phyloP scores from a whole-genome alignment of 1,140 invertebrate species.

The Arion vulgaris region DNA sequence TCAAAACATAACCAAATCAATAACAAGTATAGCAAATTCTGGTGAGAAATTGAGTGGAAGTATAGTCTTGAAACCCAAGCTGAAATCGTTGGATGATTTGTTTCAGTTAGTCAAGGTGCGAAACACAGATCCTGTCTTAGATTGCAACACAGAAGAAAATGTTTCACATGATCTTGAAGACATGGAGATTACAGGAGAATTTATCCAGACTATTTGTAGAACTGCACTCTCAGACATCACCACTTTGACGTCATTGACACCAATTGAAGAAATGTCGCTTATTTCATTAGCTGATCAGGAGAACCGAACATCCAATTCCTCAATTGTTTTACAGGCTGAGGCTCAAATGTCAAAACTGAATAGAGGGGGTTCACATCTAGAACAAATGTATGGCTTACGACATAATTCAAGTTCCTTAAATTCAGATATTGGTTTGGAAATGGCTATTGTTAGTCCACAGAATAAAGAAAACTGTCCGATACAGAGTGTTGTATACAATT shows the following conservation, averaged over 20 bases:
- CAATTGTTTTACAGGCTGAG: not conserved
- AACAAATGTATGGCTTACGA: not conserved
- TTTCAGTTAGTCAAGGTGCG: not conserved
- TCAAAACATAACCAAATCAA: not conserved
- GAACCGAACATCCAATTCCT: not conserved
- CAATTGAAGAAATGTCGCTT: not conserved
- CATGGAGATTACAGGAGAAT: conserved; percentile 9
- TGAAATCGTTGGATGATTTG: not conserved
- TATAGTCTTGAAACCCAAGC: not conserved
- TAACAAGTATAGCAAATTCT: not conserved
- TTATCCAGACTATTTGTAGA: not conserved
- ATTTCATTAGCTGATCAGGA: not conserved
- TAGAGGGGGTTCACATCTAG: not conserved
- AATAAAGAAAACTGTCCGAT: not conserved
- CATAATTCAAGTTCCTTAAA: not conserved
- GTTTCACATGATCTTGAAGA: not conserved
- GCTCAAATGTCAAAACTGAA: not conserved
- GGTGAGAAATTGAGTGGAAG: not conserved
- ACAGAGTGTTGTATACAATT: not conserved
- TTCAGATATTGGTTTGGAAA: not conserved
- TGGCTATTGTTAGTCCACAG: not conserved
- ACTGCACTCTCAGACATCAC: conserved; percentile 5
- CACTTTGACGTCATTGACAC: not conserved
- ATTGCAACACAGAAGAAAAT: conserved; percentile 1
- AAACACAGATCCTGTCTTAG: not conserved